Percentiles rank a stretch among this genome's conserved stretches.
These are phyloP conservation scores for Crenuchus spilurus DNA, from an alignment of 2,797 vertebrate genomes.

Conservation along the genomic window DNA sequence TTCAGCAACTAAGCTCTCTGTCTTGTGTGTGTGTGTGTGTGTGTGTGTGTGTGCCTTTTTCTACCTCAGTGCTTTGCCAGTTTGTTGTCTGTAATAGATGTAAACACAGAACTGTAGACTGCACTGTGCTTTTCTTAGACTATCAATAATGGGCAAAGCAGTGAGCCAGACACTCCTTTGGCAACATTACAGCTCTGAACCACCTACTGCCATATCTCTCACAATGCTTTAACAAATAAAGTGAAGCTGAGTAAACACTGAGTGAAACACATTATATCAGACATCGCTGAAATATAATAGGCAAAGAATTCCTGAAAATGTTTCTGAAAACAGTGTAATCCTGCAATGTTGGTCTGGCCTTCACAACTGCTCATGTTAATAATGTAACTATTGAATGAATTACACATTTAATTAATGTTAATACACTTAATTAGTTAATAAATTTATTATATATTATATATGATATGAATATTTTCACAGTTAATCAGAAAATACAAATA, in stretches of 20 bases:
- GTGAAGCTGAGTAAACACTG: not conserved
- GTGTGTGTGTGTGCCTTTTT: constrained; percentile 18
- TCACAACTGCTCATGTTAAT: no score
- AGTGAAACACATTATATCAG: not conserved
- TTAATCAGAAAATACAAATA: no score
- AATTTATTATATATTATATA: no score
- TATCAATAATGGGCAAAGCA: constrained; percentile 12
- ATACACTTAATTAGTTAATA: no score
- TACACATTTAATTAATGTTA: no score
- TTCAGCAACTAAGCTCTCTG: constrained; percentile 53
- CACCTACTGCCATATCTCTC: not conserved
- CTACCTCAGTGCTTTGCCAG: constrained; percentile 56
- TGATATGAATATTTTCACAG: no score
- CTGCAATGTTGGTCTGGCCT: no score
- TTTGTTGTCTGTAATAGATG: constrained; percentile 64
- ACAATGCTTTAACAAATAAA: not conserved
- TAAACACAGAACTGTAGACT: constrained; percentile 61
- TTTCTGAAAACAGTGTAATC: not conserved
- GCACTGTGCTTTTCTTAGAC: constrained; percentile 50
- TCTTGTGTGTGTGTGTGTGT: constrained; percentile 43
- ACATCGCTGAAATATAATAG: not conserved
- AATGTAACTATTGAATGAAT: no score
- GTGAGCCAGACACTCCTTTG: constrained; percentile 10
- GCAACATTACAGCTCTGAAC: not conserved
- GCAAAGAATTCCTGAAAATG: not conserved